These are phyloP conservation scores for Brachystomella parvula DNA, from an alignment of 1,140 invertebrate genomes.

Conservation along the genomic window DNA sequence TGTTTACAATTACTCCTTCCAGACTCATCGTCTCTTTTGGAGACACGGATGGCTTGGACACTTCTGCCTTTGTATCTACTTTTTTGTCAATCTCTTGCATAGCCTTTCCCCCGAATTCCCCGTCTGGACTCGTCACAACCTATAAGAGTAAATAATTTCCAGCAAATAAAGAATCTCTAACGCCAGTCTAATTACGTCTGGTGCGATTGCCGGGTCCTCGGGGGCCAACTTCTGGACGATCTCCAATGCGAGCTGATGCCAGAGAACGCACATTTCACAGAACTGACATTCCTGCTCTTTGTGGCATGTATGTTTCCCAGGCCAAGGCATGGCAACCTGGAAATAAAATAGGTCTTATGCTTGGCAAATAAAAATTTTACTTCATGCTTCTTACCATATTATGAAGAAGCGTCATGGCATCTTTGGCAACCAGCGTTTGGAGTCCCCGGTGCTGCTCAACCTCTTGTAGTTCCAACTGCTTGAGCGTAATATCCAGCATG, in stretches of 20 bases:
- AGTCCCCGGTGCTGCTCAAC: conserved; percentile 74
- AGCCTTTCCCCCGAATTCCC: conserved; percentile 35
- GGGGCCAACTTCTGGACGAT: conserved; percentile 71
- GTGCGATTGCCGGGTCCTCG: conserved; percentile 59
- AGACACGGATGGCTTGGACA: conserved; percentile 32
- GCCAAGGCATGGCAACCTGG: conserved; percentile 67
- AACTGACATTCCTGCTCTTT: conserved; percentile 66
- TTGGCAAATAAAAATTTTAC: too few species aligned
- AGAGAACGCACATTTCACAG: conserved; percentile 85
- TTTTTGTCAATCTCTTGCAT: conserved; percentile 35
- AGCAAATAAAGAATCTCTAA: not conserved
- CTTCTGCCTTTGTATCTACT: conserved; percentile 28
- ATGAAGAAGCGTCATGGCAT: conserved; percentile 68
- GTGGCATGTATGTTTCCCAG: conserved; percentile 55
- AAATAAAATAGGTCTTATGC: too few species aligned
- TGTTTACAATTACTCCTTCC: conserved; percentile 73
- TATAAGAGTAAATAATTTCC: conserved; percentile 1
- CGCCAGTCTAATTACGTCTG: conserved; percentile 54
- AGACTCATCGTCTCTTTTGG: conserved; percentile 60
- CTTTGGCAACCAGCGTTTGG: conserved; percentile 63
- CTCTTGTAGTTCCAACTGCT: conserved; percentile 89
- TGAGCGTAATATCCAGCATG: conserved; percentile 89
- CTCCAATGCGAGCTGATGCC: conserved; percentile 80
- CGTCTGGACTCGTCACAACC: conserved; percentile 36
- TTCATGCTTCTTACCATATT: too few species aligned